Evolutionary conservation across 2,888 invertebrate species (phyloP), one percentile per base, ranked within the genome.

Genomic region (Camptogramma bilineatum): DNA sequence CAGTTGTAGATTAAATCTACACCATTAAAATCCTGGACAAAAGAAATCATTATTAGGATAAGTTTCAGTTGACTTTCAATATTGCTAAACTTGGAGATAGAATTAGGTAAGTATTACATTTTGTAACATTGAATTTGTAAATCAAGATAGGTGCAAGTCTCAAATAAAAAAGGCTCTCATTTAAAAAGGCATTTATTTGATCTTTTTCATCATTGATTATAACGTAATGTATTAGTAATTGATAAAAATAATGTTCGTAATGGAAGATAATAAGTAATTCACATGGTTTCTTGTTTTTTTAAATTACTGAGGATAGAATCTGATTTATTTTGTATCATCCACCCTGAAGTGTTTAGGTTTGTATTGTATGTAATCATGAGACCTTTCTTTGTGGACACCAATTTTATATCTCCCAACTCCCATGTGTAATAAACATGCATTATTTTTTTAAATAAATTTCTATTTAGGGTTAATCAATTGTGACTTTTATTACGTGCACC

Each of bases 1-100:
- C 71, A 74, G 72, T 72, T 64, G 91, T 91, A 91, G 91, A 90
- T 91, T 68, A 84, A 86, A 91, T 91, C 90, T 91, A 91, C 90
- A 58, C 78, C 75, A 81, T 78, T 81, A 81, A 76, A 79, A 81
- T 77, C 78, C 74, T 82, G 78, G 80, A 85, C 79, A 83, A 78
- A 79, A 28, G 73, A 81, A 81, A 80, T 84, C 79, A 80, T 79
- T 75, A 75, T 78, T 87, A 88, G 84, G 75, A 78, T 83, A 88
- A 86, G 87, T 77, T 80, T 74, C 75, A 80, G 70, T 76, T 83
- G 80, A 83, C 81, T 78, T 77, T 73, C 70, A 75, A 57, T 71
- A 66, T 72, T 69, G 68, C 74, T 76, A 73, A 55, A 67, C 50
- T 46, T 62, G 28, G 48, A 64, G 48, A 44, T 66, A 66, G 48